Conservation (phyloP, 2,113 vertebrate genomes). For the Pogona vitticeps region DNA sequence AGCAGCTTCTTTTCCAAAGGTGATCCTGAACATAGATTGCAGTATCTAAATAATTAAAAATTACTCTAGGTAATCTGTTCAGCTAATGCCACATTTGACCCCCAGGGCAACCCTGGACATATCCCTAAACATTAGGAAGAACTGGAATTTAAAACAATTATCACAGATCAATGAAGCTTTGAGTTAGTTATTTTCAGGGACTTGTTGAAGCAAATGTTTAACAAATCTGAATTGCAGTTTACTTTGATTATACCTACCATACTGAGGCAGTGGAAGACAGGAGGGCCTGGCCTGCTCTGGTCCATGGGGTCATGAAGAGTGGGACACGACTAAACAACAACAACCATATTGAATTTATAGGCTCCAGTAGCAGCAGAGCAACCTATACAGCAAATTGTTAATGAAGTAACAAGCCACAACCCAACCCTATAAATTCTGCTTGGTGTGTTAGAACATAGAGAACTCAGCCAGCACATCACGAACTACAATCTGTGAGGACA, state of each 20-base stretch:
- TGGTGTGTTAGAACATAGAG: background rate
- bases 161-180: background rate
- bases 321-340: too few species aligned
- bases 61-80: background rate
- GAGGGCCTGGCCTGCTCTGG: too few species aligned
- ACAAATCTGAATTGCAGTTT: background rate
- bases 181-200: background rate
- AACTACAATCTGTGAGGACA: background rate
- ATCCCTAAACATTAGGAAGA: background rate
- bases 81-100: background rate
- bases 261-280: too few species aligned
- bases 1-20: background rate
- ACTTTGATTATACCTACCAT: background rate
- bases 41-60: background rate
- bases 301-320: too few species aligned
- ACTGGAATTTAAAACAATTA: background rate
- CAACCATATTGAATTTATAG: conserved; percentile 2
- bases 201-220: background rate
- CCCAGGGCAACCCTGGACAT: background rate
- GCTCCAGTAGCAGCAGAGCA: background rate
- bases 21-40: background rate
- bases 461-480: background rate
- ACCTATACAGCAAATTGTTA: background rate
- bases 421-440: background rate
- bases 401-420: background rate